Evolutionary conservation across 2,888 invertebrate genomes (phyloP).

Genomic region (Plagodis dolabraria): DNA sequence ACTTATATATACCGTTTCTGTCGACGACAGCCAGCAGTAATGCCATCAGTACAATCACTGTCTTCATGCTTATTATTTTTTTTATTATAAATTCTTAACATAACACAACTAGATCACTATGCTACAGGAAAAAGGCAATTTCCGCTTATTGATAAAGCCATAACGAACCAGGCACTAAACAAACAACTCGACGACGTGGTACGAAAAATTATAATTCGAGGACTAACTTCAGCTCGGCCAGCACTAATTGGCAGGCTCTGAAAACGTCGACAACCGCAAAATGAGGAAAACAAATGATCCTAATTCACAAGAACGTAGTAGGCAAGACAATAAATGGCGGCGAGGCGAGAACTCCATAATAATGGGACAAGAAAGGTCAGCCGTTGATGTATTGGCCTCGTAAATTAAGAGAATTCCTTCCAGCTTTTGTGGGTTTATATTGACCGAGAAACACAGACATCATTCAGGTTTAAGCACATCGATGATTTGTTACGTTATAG

Average conservation of each 20-base stretch:
- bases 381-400: conserved; percentile 46
- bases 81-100: too few species aligned
- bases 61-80: conserved; percentile 9
- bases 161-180: too few species aligned
- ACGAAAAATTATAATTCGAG: conserved; percentile 28
- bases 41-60: conserved; percentile 6
- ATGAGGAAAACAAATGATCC: conserved; percentile 52
- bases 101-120: too few species aligned
- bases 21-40: conserved; percentile 6
- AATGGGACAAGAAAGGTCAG: conserved; percentile 55
- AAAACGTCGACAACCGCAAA: conserved; percentile 42
- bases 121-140: too few species aligned
- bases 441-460: conserved; percentile 6
- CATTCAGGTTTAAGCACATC: conserved; percentile 15
- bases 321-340: conserved; percentile 48
- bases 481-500: background rate
- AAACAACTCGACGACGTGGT: conserved; percentile 6
- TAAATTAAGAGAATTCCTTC: conserved; percentile 41
- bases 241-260: conserved; percentile 39
- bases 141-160: too few species aligned
- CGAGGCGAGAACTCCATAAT: conserved; percentile 52
- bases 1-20: too few species aligned
- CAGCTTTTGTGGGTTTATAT: conserved; percentile 14
- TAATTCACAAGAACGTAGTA: conserved; percentile 18
- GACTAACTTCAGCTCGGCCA: conserved; percentile 21